A percentile compares a stretch with the other conserved stretches of the same genome.
These are phyloP conservation scores for Bembecia ichneumoniformis DNA, from an alignment of 2,888 invertebrate species.

Conservation along the genomic window DNA sequence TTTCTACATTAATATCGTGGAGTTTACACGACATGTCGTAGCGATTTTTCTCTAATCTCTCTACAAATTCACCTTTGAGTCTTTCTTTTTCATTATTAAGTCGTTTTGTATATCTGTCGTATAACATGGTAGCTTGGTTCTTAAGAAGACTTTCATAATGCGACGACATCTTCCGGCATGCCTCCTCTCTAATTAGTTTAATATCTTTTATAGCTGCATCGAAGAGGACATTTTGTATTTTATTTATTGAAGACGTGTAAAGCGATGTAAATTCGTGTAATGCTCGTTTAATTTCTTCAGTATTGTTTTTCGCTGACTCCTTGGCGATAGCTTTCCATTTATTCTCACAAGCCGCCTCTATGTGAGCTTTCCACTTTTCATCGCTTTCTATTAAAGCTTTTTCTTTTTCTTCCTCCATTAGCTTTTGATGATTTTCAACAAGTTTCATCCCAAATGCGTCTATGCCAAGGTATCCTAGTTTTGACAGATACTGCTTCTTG, in stretches of 20 bases:
- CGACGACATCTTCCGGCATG: conserved; percentile 32
- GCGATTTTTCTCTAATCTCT: conserved; percentile 25
- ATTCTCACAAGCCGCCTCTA: conserved; percentile 19
- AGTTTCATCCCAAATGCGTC: conserved; percentile 28
- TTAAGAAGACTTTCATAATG: conserved; percentile 30
- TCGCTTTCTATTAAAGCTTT: conserved; percentile 32
- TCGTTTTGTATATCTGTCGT: conserved; percentile 34
- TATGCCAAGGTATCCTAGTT: conserved; percentile 41
- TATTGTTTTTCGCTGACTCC: conserved; percentile 28
- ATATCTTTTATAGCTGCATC: conserved; percentile 39
- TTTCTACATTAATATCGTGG: conserved; percentile 51
- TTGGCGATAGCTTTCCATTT: conserved; percentile 27
- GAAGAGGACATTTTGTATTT: conserved; percentile 39
- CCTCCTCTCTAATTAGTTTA: conserved; percentile 23
- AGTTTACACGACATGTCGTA: conserved; percentile 22
- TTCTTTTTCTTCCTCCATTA: conserved; percentile 29
- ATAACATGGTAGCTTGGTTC: conserved; percentile 39
- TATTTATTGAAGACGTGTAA: conserved; percentile 35
- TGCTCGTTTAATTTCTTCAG: conserved; percentile 30
- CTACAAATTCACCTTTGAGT: conserved; percentile 35
- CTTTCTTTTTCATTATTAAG: conserved; percentile 29
- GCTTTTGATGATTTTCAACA: conserved; percentile 24
- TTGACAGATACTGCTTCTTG: conserved; percentile 29
- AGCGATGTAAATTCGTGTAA: conserved; percentile 35
- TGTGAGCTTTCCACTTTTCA: conserved; percentile 31